Evolutionary conservation across 2,888 invertebrate species (phyloP).

Genomic region (Macropis europaea): DNA sequence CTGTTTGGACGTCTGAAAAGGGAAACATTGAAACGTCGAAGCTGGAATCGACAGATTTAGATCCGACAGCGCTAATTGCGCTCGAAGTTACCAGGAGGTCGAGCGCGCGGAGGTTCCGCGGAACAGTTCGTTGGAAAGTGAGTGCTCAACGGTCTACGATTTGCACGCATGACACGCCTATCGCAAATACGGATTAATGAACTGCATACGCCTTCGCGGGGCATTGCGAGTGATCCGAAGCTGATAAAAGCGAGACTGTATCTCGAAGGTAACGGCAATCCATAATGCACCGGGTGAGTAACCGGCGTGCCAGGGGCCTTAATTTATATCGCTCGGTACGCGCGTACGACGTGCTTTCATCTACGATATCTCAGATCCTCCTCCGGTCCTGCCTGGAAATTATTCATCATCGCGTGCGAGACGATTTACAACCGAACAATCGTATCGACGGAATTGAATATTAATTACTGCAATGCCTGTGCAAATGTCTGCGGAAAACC

Average conservation of each 20-base stretch:
- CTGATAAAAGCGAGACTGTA: slow-evolving; percentile 67
- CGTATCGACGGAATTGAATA: no score
- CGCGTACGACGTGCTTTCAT: slow-evolving; percentile 68
- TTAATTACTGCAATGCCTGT: no score
- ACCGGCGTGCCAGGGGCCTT: slow-evolving; percentile 48
- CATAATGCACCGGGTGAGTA: slow-evolving; percentile 55
- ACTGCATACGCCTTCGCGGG: slow-evolving; percentile 69
- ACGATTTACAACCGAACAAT: background rate
- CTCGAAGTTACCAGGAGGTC: background rate
- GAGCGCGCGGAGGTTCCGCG: no score
- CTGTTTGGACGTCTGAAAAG: no score
- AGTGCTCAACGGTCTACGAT: slow-evolving; percentile 50
- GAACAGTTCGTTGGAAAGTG: no score
- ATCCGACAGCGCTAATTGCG: slow-evolving; percentile 49
- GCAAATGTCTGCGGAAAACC: no score
- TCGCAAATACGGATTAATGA: slow-evolving; percentile 73
- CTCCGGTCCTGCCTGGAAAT: slow-evolving; percentile 18
- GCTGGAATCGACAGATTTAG: slow-evolving; percentile 42
- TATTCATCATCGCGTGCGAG: slow-evolving; percentile 12
- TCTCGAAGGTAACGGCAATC: slow-evolving; percentile 44
- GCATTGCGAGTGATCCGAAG: slow-evolving; percentile 73
- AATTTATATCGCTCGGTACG: slow-evolving; percentile 62
- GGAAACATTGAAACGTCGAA: slow-evolving; percentile 40
- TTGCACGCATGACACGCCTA: slow-evolving; percentile 50
- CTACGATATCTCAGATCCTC: slow-evolving; percentile 58